A percentile compares a stretch with the other conserved stretches of the same genome.
Conservation (phyloP, 2,113 vertebrate genomes). For the Smithornis capensis region DNA sequence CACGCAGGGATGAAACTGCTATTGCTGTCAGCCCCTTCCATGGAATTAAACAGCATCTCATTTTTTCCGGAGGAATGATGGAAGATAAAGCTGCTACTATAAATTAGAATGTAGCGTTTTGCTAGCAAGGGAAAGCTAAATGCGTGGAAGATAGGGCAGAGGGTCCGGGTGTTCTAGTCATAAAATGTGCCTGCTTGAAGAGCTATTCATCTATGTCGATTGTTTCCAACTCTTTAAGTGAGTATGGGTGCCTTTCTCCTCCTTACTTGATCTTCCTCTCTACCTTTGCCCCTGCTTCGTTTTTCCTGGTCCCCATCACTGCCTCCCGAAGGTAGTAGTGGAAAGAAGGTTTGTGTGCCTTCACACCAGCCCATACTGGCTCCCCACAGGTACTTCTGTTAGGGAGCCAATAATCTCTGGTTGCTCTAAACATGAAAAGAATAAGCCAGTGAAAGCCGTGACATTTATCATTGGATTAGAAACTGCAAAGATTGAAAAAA, state of each 20-base stretch:
- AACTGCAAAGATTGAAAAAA: background rate
- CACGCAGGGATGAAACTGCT: background rate
- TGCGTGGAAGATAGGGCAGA: background rate
- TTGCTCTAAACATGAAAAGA: background rate
- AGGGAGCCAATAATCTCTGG: background rate
- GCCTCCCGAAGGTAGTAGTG: background rate
- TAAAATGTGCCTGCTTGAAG: background rate
- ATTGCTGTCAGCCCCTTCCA: accelerated
- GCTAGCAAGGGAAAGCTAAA: background rate
- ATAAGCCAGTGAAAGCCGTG: background rate
- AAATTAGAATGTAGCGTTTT: background rate
- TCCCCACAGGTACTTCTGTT: background rate
- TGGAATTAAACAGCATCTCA: accelerated
- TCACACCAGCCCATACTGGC: background rate
- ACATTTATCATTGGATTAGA: background rate
- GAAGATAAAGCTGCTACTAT: background rate
- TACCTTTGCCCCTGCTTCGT: background rate
- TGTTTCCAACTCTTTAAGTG: background rate
- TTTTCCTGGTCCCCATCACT: too few relatives aligned
- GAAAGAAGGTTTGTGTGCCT: background rate
- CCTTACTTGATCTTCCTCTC: background rate
- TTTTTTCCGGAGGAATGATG: background rate
- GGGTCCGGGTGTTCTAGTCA: background rate
- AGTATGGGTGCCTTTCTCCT: background rate
- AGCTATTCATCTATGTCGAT: background rate